Percentiles rank a stretch among this genome's conserved stretches.
phyloP scores from a whole-genome alignment of 2,797 vertebrate genomes.

The Aulostomus chinensis region DNA sequence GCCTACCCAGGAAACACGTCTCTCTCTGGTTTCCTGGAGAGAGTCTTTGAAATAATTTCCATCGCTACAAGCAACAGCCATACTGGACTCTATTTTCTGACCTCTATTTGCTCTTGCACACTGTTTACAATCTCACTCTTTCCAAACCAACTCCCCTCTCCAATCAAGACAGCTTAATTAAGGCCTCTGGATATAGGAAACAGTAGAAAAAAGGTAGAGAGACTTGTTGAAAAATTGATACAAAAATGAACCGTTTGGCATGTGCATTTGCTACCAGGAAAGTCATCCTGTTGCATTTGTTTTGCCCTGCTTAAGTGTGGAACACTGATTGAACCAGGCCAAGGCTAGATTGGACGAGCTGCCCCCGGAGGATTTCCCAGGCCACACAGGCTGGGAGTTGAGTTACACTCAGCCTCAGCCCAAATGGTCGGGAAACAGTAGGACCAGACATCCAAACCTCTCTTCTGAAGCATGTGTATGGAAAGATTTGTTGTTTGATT shows the following conservation, averaged over 20 bases:
- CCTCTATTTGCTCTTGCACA: constrained; percentile 55
- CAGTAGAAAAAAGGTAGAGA: constrained; percentile 43
- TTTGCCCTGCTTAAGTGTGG: constrained; percentile 64
- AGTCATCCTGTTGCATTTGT: constrained; percentile 54
- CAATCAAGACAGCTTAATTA: constrained; percentile 72
- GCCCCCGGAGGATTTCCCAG: constrained; percentile 63
- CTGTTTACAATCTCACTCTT: constrained; percentile 57
- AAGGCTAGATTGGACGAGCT: constrained; percentile 68
- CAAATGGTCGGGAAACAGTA: constrained; percentile 64
- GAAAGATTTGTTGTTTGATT: constrained; percentile 60
- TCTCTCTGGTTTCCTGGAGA: constrained; percentile 57
- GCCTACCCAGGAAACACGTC: constrained; percentile 44
- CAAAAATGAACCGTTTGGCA: constrained; percentile 52
- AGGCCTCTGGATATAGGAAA: constrained; percentile 45
- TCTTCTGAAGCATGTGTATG: constrained; percentile 45
- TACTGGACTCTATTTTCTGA: constrained; percentile 48
- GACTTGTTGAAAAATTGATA: constrained; percentile 56
- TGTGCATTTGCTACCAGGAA: constrained; percentile 45
- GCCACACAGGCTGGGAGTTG: constrained; percentile 69
- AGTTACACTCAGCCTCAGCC: constrained; percentile 61
- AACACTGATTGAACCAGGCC: constrained; percentile 71
- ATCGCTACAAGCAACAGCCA: constrained; percentile 53
- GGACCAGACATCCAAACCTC: constrained; percentile 55
- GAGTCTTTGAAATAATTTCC: constrained; percentile 57
- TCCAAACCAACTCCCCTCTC: constrained; percentile 52